A percentile compares a stretch with the other conserved stretches of the same genome.
Evolutionary conservation across 1,140 invertebrate genomes (phyloP).

Genomic region (Lerema accius): DNA sequence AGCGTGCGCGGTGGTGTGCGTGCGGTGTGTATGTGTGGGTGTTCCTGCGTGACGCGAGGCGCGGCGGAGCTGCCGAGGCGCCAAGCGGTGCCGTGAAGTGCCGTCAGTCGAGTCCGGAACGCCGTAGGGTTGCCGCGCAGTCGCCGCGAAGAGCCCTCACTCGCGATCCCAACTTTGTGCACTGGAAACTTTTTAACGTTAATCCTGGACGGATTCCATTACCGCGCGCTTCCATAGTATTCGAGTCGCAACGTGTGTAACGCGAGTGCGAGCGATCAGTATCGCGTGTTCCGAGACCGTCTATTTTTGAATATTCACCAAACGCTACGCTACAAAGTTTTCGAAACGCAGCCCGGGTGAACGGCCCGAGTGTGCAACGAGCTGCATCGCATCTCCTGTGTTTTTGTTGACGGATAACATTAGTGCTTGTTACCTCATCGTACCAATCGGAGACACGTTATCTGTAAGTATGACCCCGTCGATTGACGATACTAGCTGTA

Average conservation of each 20-base stretch:
- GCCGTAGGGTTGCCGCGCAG: slow-evolving; percentile 67
- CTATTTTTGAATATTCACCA: slow-evolving; percentile 82
- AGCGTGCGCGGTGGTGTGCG: slow-evolving; percentile 44
- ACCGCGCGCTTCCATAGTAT: slow-evolving; percentile 47
- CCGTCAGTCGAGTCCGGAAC: slow-evolving; percentile 69
- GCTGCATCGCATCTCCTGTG: slow-evolving; percentile 74
- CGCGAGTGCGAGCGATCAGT: slow-evolving; percentile 51
- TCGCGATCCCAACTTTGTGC: slow-evolving; percentile 75
- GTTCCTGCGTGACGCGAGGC: slow-evolving; percentile 59
- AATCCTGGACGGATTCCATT: slow-evolving; percentile 52
- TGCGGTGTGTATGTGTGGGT: slow-evolving; percentile 58
- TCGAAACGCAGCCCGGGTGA: slow-evolving; percentile 78
- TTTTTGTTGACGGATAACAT: slow-evolving; percentile 79
- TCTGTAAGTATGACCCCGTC: slow-evolving; percentile 80
- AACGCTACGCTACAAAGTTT: slow-evolving; percentile 76
- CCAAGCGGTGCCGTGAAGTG: slow-evolving; percentile 41
- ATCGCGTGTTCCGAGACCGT: slow-evolving; percentile 62
- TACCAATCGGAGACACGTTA: slow-evolving; percentile 67
- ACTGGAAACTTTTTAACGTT: slow-evolving; percentile 79
- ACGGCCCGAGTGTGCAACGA: slow-evolving; percentile 72
- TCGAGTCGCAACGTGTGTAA: slow-evolving; percentile 47
- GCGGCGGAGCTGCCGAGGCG: slow-evolving; percentile 63
- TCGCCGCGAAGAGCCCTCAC: slow-evolving; percentile 58
- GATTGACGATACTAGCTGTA: slow-evolving; percentile 67
- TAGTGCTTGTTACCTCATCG: slow-evolving; percentile 72